phyloP scores from a whole-genome alignment of 2,888 invertebrate genomes.

The Cancer borealis region DNA sequence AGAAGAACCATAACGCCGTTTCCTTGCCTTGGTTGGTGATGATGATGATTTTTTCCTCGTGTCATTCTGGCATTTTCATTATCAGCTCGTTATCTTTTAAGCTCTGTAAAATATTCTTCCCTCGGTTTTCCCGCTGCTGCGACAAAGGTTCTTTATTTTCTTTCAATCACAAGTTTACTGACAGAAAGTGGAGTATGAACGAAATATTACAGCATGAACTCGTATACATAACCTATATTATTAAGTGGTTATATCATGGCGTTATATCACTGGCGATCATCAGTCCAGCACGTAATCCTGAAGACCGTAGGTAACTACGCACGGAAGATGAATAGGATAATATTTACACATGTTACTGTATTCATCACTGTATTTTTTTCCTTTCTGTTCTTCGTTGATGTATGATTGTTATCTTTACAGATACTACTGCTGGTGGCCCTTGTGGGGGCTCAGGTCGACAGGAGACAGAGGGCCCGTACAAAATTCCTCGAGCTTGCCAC shows the following conservation, averaged over 20 bases:
- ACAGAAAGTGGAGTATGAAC: not conserved
- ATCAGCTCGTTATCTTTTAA: too few species aligned
- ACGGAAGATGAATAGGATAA: too few species aligned
- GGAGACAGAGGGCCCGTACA: constrained; percentile 47
- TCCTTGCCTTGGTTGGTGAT: not conserved
- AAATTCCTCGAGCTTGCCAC: constrained; percentile 64
- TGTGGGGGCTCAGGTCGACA: not conserved
- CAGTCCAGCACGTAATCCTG: too few species aligned
- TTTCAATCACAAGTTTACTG: not conserved
- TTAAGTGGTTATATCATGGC: not conserved
- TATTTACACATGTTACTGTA: not conserved
- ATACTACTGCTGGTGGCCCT: constrained; percentile 60
- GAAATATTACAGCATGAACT: not conserved
- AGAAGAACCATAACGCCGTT: not conserved
- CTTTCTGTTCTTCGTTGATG: not conserved
- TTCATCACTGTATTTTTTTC: not conserved
- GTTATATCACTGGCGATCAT: not conserved
- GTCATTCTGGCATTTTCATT: too few species aligned
- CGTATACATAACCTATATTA: not conserved
- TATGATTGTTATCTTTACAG: constrained; percentile 43
- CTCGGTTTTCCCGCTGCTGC: too few species aligned
- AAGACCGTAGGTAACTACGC: too few species aligned
- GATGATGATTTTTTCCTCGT: too few species aligned
- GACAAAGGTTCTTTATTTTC: not conserved
- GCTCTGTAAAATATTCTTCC: too few species aligned